Evolutionary conservation across 2,797 vertebrate species (phyloP), one percentile per base, ranked within the genome.

Genomic region (Triplophysa yarkandensis): DNA sequence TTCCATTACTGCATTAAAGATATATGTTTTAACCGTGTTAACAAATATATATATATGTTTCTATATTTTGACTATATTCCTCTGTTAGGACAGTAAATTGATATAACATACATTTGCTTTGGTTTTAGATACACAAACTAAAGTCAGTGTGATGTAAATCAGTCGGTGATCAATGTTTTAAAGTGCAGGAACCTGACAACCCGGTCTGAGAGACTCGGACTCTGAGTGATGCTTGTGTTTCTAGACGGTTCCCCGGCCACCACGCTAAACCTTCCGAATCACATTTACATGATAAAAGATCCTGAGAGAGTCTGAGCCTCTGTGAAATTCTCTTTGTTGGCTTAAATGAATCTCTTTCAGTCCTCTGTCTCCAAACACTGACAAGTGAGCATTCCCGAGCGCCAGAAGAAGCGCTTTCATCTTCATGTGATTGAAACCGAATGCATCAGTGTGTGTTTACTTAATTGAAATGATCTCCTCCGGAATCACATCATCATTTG

Each of bases 301-400:
- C 77, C 66, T 44, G 69, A 54, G 77, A 77, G 46, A 68, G 70
- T 85, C 83, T 50, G 77, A 73, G 71, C 74, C 83, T 77, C 87
- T 87, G 88, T 88, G 87, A 88, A 88, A 87, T 88, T 86, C 80
- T 82, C 82, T 93, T 91, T 92, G 89, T 92, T 81, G 50, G 68
- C 77, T 14, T n/a, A 30, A 76, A 80, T 89, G 86, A 91, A 89
- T 90, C 34, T 80, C 80, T 81, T 83, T 86, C 77, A 85, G 68
- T 19, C 55, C 0, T 39, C 72, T 67, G 61, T 80, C 77, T 75
- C 55, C 27, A 62, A 71, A 71, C 78, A 16, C 82, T 77, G 85
- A 83, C 80, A 88, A 91, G 86, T 87, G 84, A 89, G 83, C 88
- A 86, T 88, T 92, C 78, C 76, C 85, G 83, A 25, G 28, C 62